A percentile compares a stretch with the other conserved stretches of the same genome.
These are phyloP conservation scores for Fregetta grallaria DNA, from an alignment of 2,113 vertebrate genomes.

Conservation along the genomic window DNA sequence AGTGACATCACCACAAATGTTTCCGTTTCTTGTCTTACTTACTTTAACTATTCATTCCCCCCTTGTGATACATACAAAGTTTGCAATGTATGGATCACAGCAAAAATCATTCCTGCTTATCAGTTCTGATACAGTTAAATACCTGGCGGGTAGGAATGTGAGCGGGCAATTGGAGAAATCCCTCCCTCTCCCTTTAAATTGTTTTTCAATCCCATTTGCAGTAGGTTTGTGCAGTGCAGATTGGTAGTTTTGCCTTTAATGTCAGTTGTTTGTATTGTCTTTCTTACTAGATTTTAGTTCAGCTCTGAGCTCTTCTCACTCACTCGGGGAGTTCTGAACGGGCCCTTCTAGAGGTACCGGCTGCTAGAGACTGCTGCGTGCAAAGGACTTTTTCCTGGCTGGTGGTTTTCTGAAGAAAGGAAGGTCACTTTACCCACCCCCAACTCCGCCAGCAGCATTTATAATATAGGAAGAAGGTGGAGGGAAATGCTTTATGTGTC, in stretches of 20 bases:
- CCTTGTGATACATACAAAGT: rapidly evolving
- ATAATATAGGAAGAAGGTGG: rapidly evolving
- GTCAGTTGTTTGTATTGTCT: not conserved
- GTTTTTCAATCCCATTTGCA: not conserved
- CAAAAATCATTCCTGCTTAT: not conserved
- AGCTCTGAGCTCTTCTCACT: not conserved
- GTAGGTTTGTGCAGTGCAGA: not conserved
- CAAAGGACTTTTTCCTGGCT: not conserved
- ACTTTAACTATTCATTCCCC: not conserved
- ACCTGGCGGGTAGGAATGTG: not conserved
- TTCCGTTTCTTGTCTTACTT: not conserved
- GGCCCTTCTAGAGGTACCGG: not conserved
- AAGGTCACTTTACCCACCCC: not conserved
- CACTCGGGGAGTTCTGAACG: not conserved
- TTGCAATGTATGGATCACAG: not conserved
- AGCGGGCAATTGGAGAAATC: not conserved
- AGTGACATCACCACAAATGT: not conserved
- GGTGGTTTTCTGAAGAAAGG: not conserved
- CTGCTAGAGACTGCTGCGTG: not conserved
- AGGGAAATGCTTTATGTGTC: not conserved
- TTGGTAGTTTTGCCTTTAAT: not conserved
- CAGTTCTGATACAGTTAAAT: not conserved
- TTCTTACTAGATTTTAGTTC: not conserved
- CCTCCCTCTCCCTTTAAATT: not conserved
- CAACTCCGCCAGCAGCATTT: rapidly evolving